A percentile compares a stretch with the other conserved stretches of the same genome.
Conservation (phyloP, 2,797 vertebrate species). For the Microchirus variegatus region DNA sequence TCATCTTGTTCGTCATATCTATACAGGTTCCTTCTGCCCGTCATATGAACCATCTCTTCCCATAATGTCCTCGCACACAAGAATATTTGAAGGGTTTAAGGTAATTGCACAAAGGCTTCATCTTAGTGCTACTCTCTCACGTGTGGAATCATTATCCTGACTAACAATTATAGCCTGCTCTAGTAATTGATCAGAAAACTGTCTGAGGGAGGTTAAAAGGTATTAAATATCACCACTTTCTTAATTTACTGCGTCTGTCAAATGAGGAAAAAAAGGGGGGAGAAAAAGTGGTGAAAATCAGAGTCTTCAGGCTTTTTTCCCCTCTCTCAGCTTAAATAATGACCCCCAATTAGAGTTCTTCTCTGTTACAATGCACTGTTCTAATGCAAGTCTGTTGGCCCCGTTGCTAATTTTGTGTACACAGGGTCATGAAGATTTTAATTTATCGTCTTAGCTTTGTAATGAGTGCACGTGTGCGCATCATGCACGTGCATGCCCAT, state of each 20-base stretch:
- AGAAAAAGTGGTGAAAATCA: conserved; percentile 75
- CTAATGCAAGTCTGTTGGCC: conserved; percentile 75
- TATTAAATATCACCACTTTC: conserved; percentile 85
- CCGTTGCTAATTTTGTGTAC: conserved; percentile 81
- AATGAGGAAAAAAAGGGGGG: conserved; percentile 70
- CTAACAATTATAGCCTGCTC: conserved; percentile 83
- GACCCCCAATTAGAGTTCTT: conserved; percentile 80
- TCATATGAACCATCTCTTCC: conserved; percentile 59
- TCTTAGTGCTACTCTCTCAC: conserved; percentile 75
- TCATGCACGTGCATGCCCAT: not conserved
- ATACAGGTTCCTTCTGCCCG: conserved; percentile 47
- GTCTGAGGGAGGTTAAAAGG: conserved; percentile 82
- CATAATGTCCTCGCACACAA: conserved; percentile 77
- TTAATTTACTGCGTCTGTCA: conserved; percentile 84
- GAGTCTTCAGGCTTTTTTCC: conserved; percentile 72
- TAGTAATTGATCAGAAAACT: conserved; percentile 85
- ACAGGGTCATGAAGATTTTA: conserved; percentile 79
- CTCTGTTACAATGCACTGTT: conserved; percentile 75
- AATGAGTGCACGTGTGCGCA: conserved; percentile 6
- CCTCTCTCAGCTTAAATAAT: conserved; percentile 78
- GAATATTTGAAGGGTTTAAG: conserved; percentile 80
- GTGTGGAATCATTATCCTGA: conserved; percentile 82
- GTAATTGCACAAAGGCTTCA: conserved; percentile 82
- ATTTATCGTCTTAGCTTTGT: conserved; percentile 67
- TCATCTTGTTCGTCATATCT: conserved; percentile 45